A percentile compares a stretch with the other conserved stretches of the same genome.
phyloP scores from a whole-genome alignment of 2,797 vertebrate genomes.

The Neomorphus geoffroyi region DNA sequence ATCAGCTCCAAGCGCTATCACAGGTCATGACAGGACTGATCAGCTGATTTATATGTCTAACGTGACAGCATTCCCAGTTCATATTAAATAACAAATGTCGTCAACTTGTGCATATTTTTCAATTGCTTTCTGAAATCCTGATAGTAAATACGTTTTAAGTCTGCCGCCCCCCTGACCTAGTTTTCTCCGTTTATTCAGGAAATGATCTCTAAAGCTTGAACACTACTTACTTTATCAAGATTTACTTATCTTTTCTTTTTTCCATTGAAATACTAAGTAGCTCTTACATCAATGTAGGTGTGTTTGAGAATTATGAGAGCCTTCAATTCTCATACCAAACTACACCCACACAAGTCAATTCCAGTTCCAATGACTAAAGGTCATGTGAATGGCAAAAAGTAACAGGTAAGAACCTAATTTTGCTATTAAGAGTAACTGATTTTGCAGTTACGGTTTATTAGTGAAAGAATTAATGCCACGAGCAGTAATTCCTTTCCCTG shows the following conservation, averaged over 20 bases:
- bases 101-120: background rate
- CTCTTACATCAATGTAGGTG: slow-evolving; percentile 73
- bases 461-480: background rate
- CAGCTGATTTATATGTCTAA: background rate
- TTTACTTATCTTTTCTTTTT: slow-evolving; percentile 72
- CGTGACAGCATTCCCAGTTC: background rate
- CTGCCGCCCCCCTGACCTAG: background rate
- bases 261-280: slow-evolving; percentile 58
- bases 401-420: slow-evolving; percentile 58
- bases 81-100: background rate
- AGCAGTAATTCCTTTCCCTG: slow-evolving; percentile 8
- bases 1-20: background rate
- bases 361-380: slow-evolving; percentile 74
- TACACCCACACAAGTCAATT: slow-evolving; percentile 81
- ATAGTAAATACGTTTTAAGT: background rate
- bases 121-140: background rate
- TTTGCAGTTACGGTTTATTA: slow-evolving; percentile 45
- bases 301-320: slow-evolving; percentile 77
- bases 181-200: slow-evolving; percentile 28
- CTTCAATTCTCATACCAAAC: slow-evolving; percentile 80
- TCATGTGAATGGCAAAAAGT: slow-evolving; percentile 67
- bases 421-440: slow-evolving; percentile 58
- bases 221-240: slow-evolving; percentile 65
- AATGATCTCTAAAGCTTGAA: slow-evolving; percentile 43
- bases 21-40: background rate